These are phyloP conservation scores for Oasisia sp. DNA, from an alignment of 2,888 invertebrate genomes.

Conservation along the genomic window DNA sequence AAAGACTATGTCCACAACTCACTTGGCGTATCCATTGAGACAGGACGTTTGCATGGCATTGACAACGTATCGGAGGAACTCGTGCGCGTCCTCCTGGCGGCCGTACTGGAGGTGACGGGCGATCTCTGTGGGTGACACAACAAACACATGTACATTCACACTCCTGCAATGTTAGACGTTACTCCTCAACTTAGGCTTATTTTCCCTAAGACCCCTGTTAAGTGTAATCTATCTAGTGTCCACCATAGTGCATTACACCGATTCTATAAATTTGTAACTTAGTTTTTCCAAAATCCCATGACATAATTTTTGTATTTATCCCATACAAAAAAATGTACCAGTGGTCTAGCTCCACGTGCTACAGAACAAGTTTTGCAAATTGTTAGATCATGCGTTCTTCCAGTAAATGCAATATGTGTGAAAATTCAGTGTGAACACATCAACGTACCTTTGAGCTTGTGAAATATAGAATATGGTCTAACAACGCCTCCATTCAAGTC, in stretches of 20 bases:
- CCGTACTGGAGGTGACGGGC: constrained; percentile 90
- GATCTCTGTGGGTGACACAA: constrained; percentile 67
- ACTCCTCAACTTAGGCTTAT: neutral
- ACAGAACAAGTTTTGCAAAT: neutral
- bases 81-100: constrained; percentile 97
- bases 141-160: neutral
- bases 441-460: constrained; percentile 76
- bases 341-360: neutral
- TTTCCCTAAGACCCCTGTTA: too few species aligned
- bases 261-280: too few species aligned
- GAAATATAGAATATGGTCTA: constrained; percentile 83
- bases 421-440: neutral
- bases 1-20: constrained; percentile 37
- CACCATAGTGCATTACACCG: too few species aligned
- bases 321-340: neutral
- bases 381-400: neutral
- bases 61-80: constrained; percentile 91
- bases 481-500: constrained; percentile 56
- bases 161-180: neutral
- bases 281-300: too few species aligned
- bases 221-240: too few species aligned
- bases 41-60: constrained; percentile 93
- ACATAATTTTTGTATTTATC: too few species aligned
- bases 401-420: neutral
- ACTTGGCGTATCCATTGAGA: constrained; percentile 67